Evolutionary conservation across 2,113 vertebrate genomes (phyloP), one percentile per base, ranked within the genome.

Genomic region (Motacilla tschutschensis): DNA sequence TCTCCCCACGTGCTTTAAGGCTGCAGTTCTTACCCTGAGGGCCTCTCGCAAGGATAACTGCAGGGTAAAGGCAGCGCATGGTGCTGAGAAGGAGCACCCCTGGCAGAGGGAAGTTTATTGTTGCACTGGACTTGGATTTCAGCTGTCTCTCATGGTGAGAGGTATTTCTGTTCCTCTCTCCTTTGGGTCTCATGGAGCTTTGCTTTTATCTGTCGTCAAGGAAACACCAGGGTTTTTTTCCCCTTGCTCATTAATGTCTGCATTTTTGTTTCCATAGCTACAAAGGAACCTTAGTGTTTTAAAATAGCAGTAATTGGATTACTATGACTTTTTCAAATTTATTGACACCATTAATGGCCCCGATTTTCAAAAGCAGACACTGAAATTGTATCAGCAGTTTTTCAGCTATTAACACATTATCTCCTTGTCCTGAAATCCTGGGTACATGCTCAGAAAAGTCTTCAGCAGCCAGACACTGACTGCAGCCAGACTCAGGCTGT

Each of bases 261-360:
- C 93, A 93, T 95, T 94, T 95, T 88, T 90, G 95, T 96, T 96
- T 93, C 95, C 94, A 96, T 96, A 92, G 95, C 86, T 96, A 96
- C 96, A 91, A 87, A 93, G 84, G 85, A 96, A 81, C 91, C 84
- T 93, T 54, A 91, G 91, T 93, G 93, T 95, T 95, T 93, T 93
- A 93, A 94, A 95, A 94, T 95, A 95, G 94, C 94, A 85, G 89
- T 96, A 95, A 94, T 90, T 86, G 66, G 90, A 91, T 92, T 90
- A 91, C 84, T 67, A 48, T 63, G 80, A 70, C 72, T 89, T 93
- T 78, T 55, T 85, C 36, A 76, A 80, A 93, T 88, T 91, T 91
- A 88, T 83, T 88, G 90, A 85, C 66, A 93, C 63, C 70, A 19
- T 63, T 92, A 94, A 93, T 18, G 67, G 79, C 71, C 83, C 72